A percentile compares a stretch with the other conserved stretches of the same genome.
Evolutionary conservation across 2,797 vertebrate genomes (phyloP).

Genomic region (Thunnus albacares): DNA sequence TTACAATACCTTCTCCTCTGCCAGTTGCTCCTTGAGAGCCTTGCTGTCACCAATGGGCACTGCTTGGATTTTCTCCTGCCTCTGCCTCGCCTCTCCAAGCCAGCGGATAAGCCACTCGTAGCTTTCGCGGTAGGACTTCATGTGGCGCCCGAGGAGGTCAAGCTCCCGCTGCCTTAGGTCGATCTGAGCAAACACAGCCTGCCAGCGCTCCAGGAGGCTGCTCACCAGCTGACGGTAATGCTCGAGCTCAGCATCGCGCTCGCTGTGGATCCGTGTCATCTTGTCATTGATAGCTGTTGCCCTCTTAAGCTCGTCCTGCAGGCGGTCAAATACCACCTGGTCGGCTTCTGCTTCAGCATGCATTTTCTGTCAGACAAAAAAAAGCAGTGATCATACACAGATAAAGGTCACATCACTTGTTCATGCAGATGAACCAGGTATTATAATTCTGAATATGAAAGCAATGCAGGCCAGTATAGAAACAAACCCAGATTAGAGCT

Average conservation of each 20-base stretch:
- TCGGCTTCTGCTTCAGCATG: conserved; percentile 86
- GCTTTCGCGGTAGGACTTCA: conserved; percentile 88
- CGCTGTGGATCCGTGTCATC: conserved; percentile 89
- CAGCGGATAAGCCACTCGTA: conserved; percentile 89
- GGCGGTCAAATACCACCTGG: conserved; percentile 86
- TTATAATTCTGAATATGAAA: neutral
- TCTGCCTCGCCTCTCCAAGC: conserved; percentile 87
- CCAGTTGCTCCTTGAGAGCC: conserved; percentile 89
- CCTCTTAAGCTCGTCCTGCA: conserved; percentile 88
- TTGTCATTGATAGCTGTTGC: conserved; percentile 87
- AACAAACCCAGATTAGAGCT: too few species aligned
- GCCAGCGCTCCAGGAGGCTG: conserved; percentile 94
- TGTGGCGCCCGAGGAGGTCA: conserved; percentile 90
- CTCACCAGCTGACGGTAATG: conserved; percentile 88
- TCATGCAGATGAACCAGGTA: neutral
- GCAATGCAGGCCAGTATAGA: neutral
- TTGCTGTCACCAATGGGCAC: conserved; percentile 84
- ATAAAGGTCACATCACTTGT: neutral
- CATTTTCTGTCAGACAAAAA: conserved; percentile 83
- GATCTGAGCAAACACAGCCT: conserved; percentile 88
- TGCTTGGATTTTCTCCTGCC: conserved; percentile 91
- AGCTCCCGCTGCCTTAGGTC: conserved; percentile 91
- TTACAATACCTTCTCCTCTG: conserved; percentile 90
- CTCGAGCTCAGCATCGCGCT: conserved; percentile 92
- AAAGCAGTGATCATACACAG: too few species aligned